Conservation (phyloP, 1,140 invertebrate genomes). For the Dinothrombium tinctorium region DNA sequence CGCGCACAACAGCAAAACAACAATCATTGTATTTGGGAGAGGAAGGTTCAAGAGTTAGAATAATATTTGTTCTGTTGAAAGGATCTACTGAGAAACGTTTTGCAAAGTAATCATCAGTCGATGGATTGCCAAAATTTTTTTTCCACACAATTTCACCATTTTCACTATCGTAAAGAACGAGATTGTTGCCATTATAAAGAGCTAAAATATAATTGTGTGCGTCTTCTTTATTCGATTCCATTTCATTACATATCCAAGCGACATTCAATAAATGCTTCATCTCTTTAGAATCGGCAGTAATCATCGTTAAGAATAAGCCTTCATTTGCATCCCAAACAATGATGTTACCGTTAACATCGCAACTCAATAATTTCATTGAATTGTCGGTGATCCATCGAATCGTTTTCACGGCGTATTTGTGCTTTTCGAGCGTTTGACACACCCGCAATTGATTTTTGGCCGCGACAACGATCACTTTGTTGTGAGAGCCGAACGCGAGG, state of each 20-base stretch:
- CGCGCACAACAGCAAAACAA: not conserved
- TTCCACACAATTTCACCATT: slow-evolving; percentile 5
- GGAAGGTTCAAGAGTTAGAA: not conserved
- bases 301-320: slow-evolving; percentile 7
- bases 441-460: slow-evolving; percentile 20
- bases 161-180: slow-evolving; percentile 9
- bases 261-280: not conserved
- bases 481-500: slow-evolving; percentile 34
- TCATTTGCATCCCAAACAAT: slow-evolving; percentile 32
- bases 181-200: slow-evolving; percentile 5
- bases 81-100: slow-evolving; percentile 3
- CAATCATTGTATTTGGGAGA: not conserved
- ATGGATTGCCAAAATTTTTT: not conserved
- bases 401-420: slow-evolving; percentile 6
- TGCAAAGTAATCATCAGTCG: not conserved
- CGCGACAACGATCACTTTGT: slow-evolving; percentile 31
- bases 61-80: not conserved
- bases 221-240: not conserved
- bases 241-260: slow-evolving; percentile 5
- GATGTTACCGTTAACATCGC: slow-evolving; percentile 30
- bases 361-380: slow-evolving; percentile 21
- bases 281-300: slow-evolving; percentile 4
- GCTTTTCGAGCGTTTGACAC: slow-evolving; percentile 10
- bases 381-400: not conserved
- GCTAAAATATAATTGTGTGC: slow-evolving; percentile 1